Evolutionary conservation across 1,140 invertebrate species (phyloP), one percentile per base, ranked within the genome.

Genomic region (Drosophila dunni): DNA sequence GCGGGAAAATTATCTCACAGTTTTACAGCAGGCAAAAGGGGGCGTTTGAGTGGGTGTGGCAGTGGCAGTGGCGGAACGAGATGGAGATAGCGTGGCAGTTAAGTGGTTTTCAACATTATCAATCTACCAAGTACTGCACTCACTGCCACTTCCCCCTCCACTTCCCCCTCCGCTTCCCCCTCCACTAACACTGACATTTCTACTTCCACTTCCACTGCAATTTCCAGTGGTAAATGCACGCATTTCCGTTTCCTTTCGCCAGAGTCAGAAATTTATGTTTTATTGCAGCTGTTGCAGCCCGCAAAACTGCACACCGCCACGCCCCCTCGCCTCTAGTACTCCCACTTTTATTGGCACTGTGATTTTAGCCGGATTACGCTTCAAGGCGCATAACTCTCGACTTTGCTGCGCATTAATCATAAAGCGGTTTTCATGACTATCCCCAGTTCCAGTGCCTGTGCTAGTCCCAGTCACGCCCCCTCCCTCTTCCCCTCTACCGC

Each of bases 371-470:
- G 73, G 77, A 72, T 79, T 79, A 79, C 63, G 77, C 68, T 63
- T 50, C 69, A 79, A 79, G 69, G 64, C 74, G 68, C 74, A 77
- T 77, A 79, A 76, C 73, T 79, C 60, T 67, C 70, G 46, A 67
- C 74, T 76, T 58, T 71, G 71, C 33, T 64, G 71, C 51, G 76
- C 76, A 79, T 75, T 79, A 79, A 79, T 77, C 77, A 76, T 79
- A 79, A 79, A 79, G 70, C 77, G 70, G 48, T 72, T 67, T 72
- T 76, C 73, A 73, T 60, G 54, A 54, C 72, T 64, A 38, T 53
- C 42, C n/a, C 48, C 38, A 13, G 53, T 20, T 29, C 36, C 7
- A 7, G 17, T 3, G 24, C 24, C 3, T 29, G n/a, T n/a, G n/a
- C n/a, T n/a, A n/a, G n/a, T n/a, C n/a, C n/a, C n/a, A n/a, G 24